A percentile compares a stretch with the other conserved stretches of the same genome.
Evolutionary conservation across 2,888 invertebrate species (phyloP).

Genomic region (Macrophya annulata): DNA sequence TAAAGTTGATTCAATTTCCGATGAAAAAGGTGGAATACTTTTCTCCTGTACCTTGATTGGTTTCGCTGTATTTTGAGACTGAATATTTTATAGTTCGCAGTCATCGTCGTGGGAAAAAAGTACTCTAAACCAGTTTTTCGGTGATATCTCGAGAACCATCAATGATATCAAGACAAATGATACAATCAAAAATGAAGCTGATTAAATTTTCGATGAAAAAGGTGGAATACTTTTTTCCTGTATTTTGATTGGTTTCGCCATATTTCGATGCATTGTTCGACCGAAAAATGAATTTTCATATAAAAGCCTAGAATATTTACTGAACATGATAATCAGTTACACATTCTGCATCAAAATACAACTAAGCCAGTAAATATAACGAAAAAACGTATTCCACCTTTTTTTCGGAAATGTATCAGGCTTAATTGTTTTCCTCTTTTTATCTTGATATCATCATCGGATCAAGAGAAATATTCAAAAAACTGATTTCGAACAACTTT

Average conservation of each 20-base stretch:
- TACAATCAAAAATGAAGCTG: background rate
- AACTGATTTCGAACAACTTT: too few species aligned
- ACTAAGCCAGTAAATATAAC: background rate
- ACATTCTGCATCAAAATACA: background rate
- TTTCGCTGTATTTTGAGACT: background rate
- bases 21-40: background rate
- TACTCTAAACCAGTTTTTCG: background rate
- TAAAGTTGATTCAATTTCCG: background rate
- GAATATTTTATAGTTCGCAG: background rate
- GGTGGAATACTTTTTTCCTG: background rate
- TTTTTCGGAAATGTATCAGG: background rate
- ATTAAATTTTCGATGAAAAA: background rate
- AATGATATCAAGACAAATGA: background rate
- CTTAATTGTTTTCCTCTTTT: background rate
- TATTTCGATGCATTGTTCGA: background rate
- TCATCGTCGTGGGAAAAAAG: background rate
- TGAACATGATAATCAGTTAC: background rate
- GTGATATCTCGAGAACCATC: background rate
- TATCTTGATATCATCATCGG: background rate
- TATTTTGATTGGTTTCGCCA: background rate
- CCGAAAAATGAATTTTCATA: background rate
- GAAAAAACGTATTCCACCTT: background rate
- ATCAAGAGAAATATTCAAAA: background rate
- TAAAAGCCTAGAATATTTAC: background rate
- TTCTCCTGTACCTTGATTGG: background rate